Evolutionary conservation across 2,888 invertebrate genomes (phyloP).

Genomic region (Mesodorylaimus sp.): DNA sequence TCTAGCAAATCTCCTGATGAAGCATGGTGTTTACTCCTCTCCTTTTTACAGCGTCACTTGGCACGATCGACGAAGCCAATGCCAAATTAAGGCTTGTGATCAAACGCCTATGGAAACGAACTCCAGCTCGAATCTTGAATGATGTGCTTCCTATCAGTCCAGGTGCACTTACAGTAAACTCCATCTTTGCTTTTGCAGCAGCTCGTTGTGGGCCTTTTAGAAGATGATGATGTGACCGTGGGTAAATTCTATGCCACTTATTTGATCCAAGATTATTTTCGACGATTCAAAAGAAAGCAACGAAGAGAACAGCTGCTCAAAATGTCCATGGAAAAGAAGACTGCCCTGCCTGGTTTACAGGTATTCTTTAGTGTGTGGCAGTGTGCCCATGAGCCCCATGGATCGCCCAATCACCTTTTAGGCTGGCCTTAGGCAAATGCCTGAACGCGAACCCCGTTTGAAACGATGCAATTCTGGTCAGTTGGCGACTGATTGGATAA

Average conservation of each 20-base stretch:
- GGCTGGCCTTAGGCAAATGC: neutral
- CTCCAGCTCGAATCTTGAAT: neutral
- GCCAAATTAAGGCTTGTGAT: slow-evolving; percentile 73
- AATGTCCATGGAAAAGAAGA: too few relatives aligned
- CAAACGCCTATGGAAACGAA: slow-evolving; percentile 49
- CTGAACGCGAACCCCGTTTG: neutral
- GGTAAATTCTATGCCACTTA: slow-evolving; percentile 97
- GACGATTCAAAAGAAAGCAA: slow-evolving; percentile 77
- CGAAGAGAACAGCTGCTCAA: too few relatives aligned
- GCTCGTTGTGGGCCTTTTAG: too few relatives aligned
- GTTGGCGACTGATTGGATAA: neutral
- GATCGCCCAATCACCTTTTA: too few relatives aligned
- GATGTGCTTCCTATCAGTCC: neutral
- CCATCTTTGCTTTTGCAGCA: too few relatives aligned
- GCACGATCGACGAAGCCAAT: slow-evolving; percentile 78
- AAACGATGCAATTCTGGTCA: neutral
- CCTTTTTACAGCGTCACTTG: too few relatives aligned
- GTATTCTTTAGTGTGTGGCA: too few relatives aligned
- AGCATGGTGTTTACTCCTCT: too few relatives aligned
- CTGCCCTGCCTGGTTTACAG: too few relatives aligned
- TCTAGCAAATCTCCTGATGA: too few relatives aligned
- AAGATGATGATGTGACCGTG: slow-evolving; percentile 79
- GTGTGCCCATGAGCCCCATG: too few relatives aligned
- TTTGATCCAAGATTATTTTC: slow-evolving; percentile 90
- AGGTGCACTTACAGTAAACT: too few relatives aligned